Evolutionary conservation across 30 jellyfish, hydroid and myxozoan species (phyloP).

Genomic region (Chrysaora quinquecirrha): DNA sequence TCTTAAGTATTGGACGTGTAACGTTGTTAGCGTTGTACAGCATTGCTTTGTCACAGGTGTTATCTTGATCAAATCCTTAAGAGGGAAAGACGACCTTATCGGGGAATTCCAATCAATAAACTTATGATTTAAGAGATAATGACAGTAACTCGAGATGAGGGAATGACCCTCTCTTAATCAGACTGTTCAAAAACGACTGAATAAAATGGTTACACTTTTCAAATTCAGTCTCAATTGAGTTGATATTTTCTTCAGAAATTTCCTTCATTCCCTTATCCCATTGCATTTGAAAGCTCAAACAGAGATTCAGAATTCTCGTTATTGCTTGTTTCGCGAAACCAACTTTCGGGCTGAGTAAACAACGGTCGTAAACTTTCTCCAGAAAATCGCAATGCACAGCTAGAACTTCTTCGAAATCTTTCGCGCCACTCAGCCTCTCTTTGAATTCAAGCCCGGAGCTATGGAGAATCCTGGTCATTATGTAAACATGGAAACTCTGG

Average conservation of each 20-base stretch:
- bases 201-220: conserved; percentile 76
- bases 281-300: conserved; percentile 57
- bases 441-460: conserved; percentile 67
- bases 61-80: too few relatives aligned
- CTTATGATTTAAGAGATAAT: conserved; percentile 15
- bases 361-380: conserved; percentile 77
- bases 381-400: conserved; percentile 62
- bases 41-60: too few relatives aligned
- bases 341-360: conserved; percentile 82
- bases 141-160: conserved; percentile 74
- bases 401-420: conserved; percentile 79
- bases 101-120: too few relatives aligned
- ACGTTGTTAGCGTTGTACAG: too few relatives aligned
- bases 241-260: conserved; percentile 30
- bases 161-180: conserved; percentile 85
- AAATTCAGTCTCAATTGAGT: conserved; percentile 71
- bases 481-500: conserved; percentile 77
- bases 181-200: conserved; percentile 78
- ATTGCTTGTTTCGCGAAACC: conserved; percentile 85
- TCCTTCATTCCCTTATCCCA: conserved; percentile 63
- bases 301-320: conserved; percentile 60
- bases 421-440: conserved; percentile 53
- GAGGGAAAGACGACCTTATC: too few relatives aligned
- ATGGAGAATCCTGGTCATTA: conserved; percentile 78
- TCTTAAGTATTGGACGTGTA: too few relatives aligned